Evolutionary conservation across 2,797 vertebrate species (phyloP), one percentile per base, ranked within the genome.

Genomic region (Nothura maculosa): DNA sequence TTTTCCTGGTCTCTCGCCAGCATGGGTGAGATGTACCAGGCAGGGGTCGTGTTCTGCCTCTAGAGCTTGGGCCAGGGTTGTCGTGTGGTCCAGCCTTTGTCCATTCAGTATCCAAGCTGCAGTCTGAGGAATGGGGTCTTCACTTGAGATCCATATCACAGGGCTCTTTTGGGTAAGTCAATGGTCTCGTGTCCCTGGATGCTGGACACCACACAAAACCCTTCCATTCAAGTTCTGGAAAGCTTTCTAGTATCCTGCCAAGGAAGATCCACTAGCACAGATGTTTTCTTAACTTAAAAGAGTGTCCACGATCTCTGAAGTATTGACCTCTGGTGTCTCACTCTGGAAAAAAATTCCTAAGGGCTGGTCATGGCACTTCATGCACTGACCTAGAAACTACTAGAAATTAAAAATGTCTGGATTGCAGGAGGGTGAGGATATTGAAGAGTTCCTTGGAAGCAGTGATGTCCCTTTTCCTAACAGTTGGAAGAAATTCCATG

Each of bases 1-100:
- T 90, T 47, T 36, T 72, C 68, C 90, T 76, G 90, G 80, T 94
- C 78, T 57, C 42, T 67, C 55, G 87, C 82, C 43, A 43, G 60
- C 28, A 13, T 4, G 77, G 80, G 42, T 30, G 77, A 83, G 68
- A 72, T 72, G 67, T 50, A 57, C 38, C 14, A 36, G 45, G 61
- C 73, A 54, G 57, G 60, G 57, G 32, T 7, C 2, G 10, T 3
- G 55, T 68, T 25, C 9, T 47, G 40, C 10, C 22, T 66, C 60
- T 76, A 40, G 47, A 84, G n/a, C 24, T 48, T 21, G 32, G 34
- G 34, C 28, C 42, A 28, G 1, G 20, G 4, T 57, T 57, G 58
- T 85, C 63, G 19, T 2, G 32, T 34, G 58, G 55, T 18, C 28
- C 50, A 64, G 19, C 22, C 45, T 45, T 5, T 8, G 12, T 43